Evolutionary conservation across 2,113 vertebrate genomes (phyloP), one percentile per base, ranked within the genome.

Genomic region (Nyctibius bracteatus): DNA sequence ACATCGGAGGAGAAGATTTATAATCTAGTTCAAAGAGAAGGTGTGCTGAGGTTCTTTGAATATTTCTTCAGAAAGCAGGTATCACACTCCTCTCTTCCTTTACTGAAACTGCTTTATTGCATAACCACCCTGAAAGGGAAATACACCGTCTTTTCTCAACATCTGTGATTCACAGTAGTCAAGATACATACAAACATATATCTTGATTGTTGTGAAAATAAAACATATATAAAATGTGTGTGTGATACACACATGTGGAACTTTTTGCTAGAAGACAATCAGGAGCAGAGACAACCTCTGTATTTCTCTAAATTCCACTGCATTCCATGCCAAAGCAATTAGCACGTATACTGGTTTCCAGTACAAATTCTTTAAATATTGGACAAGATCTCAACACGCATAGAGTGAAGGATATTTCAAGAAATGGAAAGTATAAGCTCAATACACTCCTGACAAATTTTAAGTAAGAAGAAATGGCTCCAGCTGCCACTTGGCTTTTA

Each of bases 101-200:
- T 47, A 62, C 71, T 55, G 59, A 35, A 86, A 84, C 30, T 81
- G 62, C 68, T 96, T 78, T 44, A 44, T 72, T 91, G 55, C 30
- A 90, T 88, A 11, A 37, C 22, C 80, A 61, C 65, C 44, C 19
- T 92, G 88, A 88, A 96, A 97, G 31, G 92, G 37, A 95, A 96
- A 84, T 67, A 93, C 79, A 73, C 49, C 49, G 43, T 85, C 90
- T 96, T 97, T 97, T 61, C 90, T 81, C 66, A 87, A 33, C 25
- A 91, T n/a, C 71, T 68, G 41, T 8, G 65, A 74, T 43, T 94
- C 62, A 49, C 14, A 88, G 77, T n/a, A 39, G 30, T 9, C 2
- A 3, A 70, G 52, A 81, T 6, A 74, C 12, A 61, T 51, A 61
- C 31, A 46, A 74, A 27, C 20, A 22, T 3, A 0, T 10, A 35